A percentile compares a stretch with the other conserved stretches of the same genome.
phyloP scores from a whole-genome alignment of 2,888 invertebrate genomes.

The Tinea trinotella region DNA sequence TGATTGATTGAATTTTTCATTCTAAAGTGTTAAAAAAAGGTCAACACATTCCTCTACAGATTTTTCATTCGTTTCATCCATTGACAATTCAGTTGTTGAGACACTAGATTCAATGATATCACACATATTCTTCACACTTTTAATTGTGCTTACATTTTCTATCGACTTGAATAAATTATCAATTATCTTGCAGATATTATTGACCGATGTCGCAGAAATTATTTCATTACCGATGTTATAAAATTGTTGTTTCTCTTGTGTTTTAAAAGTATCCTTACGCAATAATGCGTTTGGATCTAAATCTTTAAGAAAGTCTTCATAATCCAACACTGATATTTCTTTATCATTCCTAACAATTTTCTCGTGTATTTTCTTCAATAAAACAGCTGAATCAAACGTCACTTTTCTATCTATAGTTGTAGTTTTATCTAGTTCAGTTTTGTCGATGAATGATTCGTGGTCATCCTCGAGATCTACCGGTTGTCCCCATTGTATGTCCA shows the following conservation, averaged over 20 bases:
- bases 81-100: conserved; percentile 43
- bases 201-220: conserved; percentile 48
- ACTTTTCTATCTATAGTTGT: conserved; percentile 43
- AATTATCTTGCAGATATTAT: conserved; percentile 51
- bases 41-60: conserved; percentile 51
- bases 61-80: conserved; percentile 46
- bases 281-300: conserved; percentile 30
- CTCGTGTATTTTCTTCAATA: conserved; percentile 43
- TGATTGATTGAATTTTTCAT: conserved; percentile 36
- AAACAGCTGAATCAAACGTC: conserved; percentile 54
- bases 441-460: conserved; percentile 25
- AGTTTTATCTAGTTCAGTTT: conserved; percentile 28
- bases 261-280: conserved; percentile 20
- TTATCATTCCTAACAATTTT: conserved; percentile 40
- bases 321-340: conserved; percentile 34
- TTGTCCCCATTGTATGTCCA: conserved; percentile 53
- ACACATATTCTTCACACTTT: conserved; percentile 35
- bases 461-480: conserved; percentile 56
- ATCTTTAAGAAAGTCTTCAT: conserved; percentile 47
- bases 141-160: conserved; percentile 44
- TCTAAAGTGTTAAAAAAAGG: conserved; percentile 50
- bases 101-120: conserved; percentile 47
- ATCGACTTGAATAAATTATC: conserved; percentile 58
- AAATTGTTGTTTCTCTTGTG: conserved; percentile 33
- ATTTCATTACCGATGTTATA: conserved; percentile 47